Evolutionary conservation across 2,888 invertebrate species (phyloP).

Genomic region (Trichopria drosophilae): DNA sequence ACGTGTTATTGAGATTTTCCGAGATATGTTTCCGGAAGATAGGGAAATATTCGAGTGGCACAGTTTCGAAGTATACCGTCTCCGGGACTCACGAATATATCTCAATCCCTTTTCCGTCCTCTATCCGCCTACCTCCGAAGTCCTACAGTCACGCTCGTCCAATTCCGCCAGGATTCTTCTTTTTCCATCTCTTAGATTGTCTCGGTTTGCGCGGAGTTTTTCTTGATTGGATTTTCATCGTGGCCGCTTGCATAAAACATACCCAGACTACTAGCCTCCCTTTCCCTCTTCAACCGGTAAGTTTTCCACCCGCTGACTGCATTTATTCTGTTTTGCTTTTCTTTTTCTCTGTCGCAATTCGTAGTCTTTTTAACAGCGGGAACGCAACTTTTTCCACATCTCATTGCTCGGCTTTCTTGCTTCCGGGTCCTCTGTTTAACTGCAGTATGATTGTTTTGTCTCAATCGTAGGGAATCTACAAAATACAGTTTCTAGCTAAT

Average conservation of each 20-base stretch:
- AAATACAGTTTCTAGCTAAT: too few relatives aligned
- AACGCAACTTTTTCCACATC: too few relatives aligned
- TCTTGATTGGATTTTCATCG: conserved; percentile 44
- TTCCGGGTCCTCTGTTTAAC: too few relatives aligned
- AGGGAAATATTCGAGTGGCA: conserved; percentile 35
- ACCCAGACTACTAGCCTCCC: conserved; percentile 25
- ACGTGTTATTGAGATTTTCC: conserved; percentile 39
- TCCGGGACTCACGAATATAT: conserved; percentile 41
- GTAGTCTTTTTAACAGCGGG: too few relatives aligned
- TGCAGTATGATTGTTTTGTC: too few relatives aligned
- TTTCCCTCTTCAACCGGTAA: conserved; percentile 24
- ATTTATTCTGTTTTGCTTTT: conserved; percentile 18
- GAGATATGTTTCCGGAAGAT: conserved; percentile 31
- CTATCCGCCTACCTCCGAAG: conserved; percentile 19
- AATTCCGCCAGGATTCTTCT: conserved; percentile 31
- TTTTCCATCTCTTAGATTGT: conserved; percentile 35
- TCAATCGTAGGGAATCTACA: too few relatives aligned
- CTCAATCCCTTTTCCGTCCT: conserved; percentile 41
- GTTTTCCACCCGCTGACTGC: conserved; percentile 16
- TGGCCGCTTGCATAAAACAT: conserved; percentile 41
- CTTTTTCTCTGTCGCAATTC: too few relatives aligned
- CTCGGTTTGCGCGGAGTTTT: conserved; percentile 36
- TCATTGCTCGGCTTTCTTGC: too few relatives aligned
- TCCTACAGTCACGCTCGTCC: conserved; percentile 25
- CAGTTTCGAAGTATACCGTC: conserved; percentile 37